These are phyloP conservation scores for Lepidothrix coronata DNA, from an alignment of 2,113 vertebrate species.

Conservation along the genomic window DNA sequence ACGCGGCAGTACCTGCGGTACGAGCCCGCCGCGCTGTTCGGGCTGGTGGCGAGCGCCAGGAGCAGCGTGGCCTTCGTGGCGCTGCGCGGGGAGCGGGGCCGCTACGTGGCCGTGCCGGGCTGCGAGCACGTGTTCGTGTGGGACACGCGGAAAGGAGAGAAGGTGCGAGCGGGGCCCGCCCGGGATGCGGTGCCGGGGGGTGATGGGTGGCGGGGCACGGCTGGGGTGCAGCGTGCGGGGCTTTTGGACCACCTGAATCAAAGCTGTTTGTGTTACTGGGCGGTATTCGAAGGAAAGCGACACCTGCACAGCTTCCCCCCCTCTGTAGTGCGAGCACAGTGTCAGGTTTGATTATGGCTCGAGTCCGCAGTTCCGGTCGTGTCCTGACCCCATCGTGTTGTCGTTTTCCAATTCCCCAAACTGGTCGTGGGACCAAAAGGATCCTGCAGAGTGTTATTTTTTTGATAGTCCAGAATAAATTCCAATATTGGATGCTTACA, in stretches of 20 bases:
- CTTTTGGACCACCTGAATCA: neutral
- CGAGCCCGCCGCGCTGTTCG: slow-evolving; percentile 83
- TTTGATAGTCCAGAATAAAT: neutral
- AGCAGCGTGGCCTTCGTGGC: slow-evolving; percentile 83
- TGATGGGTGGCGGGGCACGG: neutral
- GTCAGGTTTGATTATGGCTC: neutral
- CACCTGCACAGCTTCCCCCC: accelerated
- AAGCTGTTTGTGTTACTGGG: accelerated
- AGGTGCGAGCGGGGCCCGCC: slow-evolving; percentile 72
- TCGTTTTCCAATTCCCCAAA: neutral
- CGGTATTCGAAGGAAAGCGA: accelerated
- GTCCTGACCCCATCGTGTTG: neutral
- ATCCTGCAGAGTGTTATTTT: neutral
- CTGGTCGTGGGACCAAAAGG: neutral
- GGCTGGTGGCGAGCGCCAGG: slow-evolving; percentile 87
- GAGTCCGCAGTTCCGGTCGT: neutral
- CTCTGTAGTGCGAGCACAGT: no score
- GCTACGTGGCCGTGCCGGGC: slow-evolving; percentile 88
- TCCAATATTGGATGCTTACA: neutral
- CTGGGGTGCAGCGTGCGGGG: neutral
- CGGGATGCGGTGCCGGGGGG: neutral
- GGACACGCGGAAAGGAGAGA: slow-evolving; percentile 92
- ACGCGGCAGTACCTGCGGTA: slow-evolving; percentile 97
- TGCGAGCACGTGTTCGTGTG: slow-evolving; percentile 97
- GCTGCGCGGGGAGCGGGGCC: slow-evolving; percentile 86